phyloP scores from a whole-genome alignment of 1,140 invertebrate genomes.

The Tetramorium alpestre region DNA sequence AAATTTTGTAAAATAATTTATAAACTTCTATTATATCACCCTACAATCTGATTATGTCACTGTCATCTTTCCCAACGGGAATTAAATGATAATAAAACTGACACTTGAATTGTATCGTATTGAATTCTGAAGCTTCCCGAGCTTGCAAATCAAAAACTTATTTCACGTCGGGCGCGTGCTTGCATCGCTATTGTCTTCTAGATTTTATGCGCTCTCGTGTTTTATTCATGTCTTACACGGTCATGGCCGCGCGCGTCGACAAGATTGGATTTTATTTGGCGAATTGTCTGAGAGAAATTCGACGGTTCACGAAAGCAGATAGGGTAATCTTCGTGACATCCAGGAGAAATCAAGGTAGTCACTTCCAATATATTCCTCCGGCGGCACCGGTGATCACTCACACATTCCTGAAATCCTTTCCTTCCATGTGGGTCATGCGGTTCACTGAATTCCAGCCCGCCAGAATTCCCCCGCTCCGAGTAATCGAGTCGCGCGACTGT shows the following conservation, averaged over 20 bases:
- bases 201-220: constrained; percentile 44
- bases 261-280: constrained; percentile 50
- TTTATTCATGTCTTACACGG: constrained; percentile 43
- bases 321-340: constrained; percentile 70
- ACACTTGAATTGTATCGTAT: background rate
- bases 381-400: constrained; percentile 59
- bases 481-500: constrained; percentile 59
- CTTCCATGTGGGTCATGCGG: constrained; percentile 61
- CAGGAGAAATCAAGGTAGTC: constrained; percentile 68
- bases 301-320: constrained; percentile 66
- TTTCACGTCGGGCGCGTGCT: constrained; percentile 16
- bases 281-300: constrained; percentile 71
- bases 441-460: constrained; percentile 50
- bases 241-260: constrained; percentile 20
- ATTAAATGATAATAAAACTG: background rate
- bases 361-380: constrained; percentile 66
- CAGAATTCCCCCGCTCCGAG: constrained; percentile 64
- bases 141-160: constrained; percentile 24
- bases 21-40: background rate
- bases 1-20: background rate
- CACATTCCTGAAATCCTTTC: constrained; percentile 70
- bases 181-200: constrained; percentile 43
- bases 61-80: background rate
- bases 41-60: background rate
- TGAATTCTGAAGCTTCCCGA: background rate